Evolutionary conservation across 2,888 invertebrate genomes (phyloP), one percentile per base, ranked within the genome.

Genomic region (Hipparchia semele): DNA sequence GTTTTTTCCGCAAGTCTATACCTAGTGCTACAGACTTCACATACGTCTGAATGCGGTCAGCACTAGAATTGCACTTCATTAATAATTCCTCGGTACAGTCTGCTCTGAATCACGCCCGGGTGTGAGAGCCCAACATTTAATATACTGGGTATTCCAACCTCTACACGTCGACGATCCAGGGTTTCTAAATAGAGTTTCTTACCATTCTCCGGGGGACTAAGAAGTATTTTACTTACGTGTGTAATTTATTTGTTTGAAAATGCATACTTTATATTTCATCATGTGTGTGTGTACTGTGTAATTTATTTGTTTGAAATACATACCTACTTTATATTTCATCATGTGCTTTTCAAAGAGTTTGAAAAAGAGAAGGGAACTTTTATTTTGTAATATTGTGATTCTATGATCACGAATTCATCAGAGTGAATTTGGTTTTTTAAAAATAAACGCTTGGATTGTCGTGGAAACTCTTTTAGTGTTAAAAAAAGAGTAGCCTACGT

Each of bases 71-170:
- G 74, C 78, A 76, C 75, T 83, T 83, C 83, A 86, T 86, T 86
- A 84, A 83, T 85, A 86, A 85, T 84, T 84, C 79, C 78, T 66
- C 77, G 77, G 80, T 76, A 77, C 73, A 62, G 79, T 77, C 79
- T 77, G 76, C 75, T 74, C 77, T 79, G 79, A 80, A 81, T 81
- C 80, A 81, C 79, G 79, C 60, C 61, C 45, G 61, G 70, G 61
- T 66, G 72, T 72, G 73, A 68, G 70, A 70, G 70, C 71, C 58
- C 64, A 74, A 68, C 74, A 71, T 73, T 77, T 76, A 74, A 76
- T 76, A 76, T 71, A 73, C 69, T 70, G 53, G 54, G 71, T 65
- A 60, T 68, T 71, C 65, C 53, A 65, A 68, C 51, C 54, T 60
- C 62, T 60, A 13, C 64, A 64, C 49, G 53, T 64, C 49, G 12